Conservation (phyloP, 2,113 vertebrate genomes). For the Corvus cornix region DNA sequence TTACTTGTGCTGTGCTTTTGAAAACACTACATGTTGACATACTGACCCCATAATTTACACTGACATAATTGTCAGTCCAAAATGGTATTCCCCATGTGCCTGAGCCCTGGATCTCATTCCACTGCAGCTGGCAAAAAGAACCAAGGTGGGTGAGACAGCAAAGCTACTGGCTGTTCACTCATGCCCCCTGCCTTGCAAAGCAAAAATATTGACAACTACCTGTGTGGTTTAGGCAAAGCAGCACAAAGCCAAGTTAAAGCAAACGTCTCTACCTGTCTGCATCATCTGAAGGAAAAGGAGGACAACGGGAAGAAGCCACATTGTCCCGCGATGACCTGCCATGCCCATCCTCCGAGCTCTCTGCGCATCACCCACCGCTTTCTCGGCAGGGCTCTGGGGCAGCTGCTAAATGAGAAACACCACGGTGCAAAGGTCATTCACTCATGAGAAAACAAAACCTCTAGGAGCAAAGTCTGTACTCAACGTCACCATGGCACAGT, state of each 20-base stretch:
- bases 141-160: not conserved
- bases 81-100: not conserved
- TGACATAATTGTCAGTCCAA: not conserved
- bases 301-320: not conserved
- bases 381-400: not conserved
- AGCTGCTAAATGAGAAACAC: not conserved
- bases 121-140: not conserved
- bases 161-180: not conserved
- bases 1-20: not conserved
- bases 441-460: not conserved
- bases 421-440: conserved; percentile 40
- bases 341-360: not conserved
- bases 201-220: not conserved
- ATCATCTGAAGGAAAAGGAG: conserved; percentile 22
- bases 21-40: not conserved
- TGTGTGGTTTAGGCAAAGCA: not conserved
- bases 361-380: fast-evolving
- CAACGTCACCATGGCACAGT: not conserved
- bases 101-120: not conserved
- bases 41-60: not conserved
- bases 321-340: not conserved
- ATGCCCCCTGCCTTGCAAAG: not conserved
- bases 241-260: not conserved
- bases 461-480: not conserved
- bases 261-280: conserved; percentile 36